Evolutionary conservation across 2,888 invertebrate species (phyloP), one percentile per base, ranked within the genome.

Genomic region (Bellardia bayeri): DNA sequence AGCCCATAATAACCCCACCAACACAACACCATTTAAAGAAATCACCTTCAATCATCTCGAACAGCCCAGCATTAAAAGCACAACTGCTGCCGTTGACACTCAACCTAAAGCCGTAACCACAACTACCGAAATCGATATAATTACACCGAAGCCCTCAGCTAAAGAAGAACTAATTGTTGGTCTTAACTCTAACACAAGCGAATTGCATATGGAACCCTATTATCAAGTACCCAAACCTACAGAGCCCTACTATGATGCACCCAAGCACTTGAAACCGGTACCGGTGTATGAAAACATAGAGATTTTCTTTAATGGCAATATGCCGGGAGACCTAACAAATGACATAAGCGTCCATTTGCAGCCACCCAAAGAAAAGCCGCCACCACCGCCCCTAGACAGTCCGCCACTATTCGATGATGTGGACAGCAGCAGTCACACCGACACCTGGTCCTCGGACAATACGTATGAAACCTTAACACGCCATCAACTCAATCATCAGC

Each of bases 351-450:
- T 2, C 37, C 64, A 90, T 54, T 86, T 96, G 91, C 96, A 97
- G 91, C 97, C 97, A 14, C 97, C 97, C n/a, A 97, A 96, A 91
- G 97, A 97, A 91, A 97, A 97, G 91, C 98, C 97, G 42, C 97
- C 97, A 2, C 97, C 97, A 13, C 97, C 97, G 2, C 97, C 97
- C 0, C 94, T 88, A 0, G 92, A 92, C 11, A 94, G 95, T 82
- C 90, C 90, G 7, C 89, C 90, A 0, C 84, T 88, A 0, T 88
- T 89, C 16, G 88, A 89, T 74, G 89, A 87, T 75, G 72, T 82
- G 1, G 89, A 87, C 8, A 82, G 85, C 54, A 82, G 82, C 54
- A 74, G 80, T 64, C 89, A 90, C 64, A 89, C 90, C 9, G 91
- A 91, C 54, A 91, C 91, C 64, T 92, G 92, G 92, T 88, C 91